phyloP scores from a whole-genome alignment of 2,888 invertebrate genomes.

The Dioctria linearis region DNA sequence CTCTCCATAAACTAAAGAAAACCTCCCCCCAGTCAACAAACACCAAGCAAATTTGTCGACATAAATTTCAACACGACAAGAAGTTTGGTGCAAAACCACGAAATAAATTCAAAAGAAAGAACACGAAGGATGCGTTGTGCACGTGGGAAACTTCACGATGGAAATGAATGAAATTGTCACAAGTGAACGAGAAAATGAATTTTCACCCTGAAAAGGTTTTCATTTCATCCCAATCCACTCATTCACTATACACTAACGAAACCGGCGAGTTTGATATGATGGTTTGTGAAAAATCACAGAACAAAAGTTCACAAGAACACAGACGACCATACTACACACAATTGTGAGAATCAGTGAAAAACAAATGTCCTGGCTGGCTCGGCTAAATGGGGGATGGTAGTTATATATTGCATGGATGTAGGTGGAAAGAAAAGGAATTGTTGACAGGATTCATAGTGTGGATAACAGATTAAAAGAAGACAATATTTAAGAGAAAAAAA shows the following conservation, averaged over 20 bases:
- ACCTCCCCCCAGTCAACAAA: too few relatives aligned
- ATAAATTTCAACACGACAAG: not conserved
- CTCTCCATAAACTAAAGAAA: too few relatives aligned
- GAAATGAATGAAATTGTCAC: slow-evolving; percentile 7
- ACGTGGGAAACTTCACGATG: not conserved
- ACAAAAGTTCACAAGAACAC: not conserved
- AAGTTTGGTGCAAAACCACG: not conserved
- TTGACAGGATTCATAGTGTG: too few relatives aligned
- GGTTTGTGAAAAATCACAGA: slow-evolving; percentile 33
- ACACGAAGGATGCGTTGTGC: not conserved
- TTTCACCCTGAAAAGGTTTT: slow-evolving; percentile 14
- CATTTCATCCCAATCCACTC: not conserved
- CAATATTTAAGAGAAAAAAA: too few relatives aligned
- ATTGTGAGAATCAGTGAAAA: not conserved
- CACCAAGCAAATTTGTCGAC: not conserved
- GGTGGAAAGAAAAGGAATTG: too few relatives aligned
- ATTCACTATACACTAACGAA: not conserved
- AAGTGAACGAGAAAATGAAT: slow-evolving; percentile 4
- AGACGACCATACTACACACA: not conserved
- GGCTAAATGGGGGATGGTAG: too few relatives aligned
- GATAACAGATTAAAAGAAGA: too few relatives aligned
- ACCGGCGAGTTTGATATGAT: not conserved
- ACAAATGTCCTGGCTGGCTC: not conserved
- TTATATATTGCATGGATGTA: too few relatives aligned
- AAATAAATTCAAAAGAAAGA: not conserved